These are phyloP conservation scores for Oxygymnocypris stewartii DNA, from an alignment of 2,113 vertebrate species.

Conservation along the genomic window DNA sequence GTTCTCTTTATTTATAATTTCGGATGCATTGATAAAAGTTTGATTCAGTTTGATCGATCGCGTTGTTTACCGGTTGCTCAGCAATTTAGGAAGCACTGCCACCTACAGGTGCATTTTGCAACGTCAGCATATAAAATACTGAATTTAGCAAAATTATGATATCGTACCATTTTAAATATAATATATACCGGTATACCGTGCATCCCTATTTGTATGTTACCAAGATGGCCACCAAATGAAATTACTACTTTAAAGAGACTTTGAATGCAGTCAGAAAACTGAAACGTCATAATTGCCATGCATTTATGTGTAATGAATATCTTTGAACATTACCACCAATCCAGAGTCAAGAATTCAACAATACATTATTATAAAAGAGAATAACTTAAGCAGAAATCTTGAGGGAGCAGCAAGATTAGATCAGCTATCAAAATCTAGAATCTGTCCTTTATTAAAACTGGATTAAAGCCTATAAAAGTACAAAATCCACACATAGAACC, in stretches of 20 bases:
- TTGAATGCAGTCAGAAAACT: slow-evolving; percentile 47
- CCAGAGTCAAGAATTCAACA: background rate
- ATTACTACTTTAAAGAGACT: slow-evolving; percentile 2
- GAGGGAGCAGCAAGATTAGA: slow-evolving; percentile 6
- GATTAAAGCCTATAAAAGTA: background rate
- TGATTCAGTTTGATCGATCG: no score
- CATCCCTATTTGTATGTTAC: background rate
- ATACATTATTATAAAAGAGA: background rate
- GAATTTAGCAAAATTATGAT: no score
- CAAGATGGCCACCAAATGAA: background rate
- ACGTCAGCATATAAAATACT: no score
- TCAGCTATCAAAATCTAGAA: background rate
- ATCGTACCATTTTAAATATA: no score
- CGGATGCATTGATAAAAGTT: no score
- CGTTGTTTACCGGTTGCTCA: no score
- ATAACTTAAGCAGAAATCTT: slow-evolving; percentile 6
- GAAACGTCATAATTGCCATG: background rate
- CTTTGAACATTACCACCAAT: background rate
- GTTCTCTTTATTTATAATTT: no score
- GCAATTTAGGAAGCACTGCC: no score
- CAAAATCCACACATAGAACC: background rate
- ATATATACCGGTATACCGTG: no score
- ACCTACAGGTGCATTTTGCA: no score
- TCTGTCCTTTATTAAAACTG: background rate
- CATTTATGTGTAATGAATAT: background rate